These are phyloP conservation scores for Pantelozetes paolii DNA, from an alignment of 2,888 invertebrate genomes.

Conservation along the genomic window DNA sequence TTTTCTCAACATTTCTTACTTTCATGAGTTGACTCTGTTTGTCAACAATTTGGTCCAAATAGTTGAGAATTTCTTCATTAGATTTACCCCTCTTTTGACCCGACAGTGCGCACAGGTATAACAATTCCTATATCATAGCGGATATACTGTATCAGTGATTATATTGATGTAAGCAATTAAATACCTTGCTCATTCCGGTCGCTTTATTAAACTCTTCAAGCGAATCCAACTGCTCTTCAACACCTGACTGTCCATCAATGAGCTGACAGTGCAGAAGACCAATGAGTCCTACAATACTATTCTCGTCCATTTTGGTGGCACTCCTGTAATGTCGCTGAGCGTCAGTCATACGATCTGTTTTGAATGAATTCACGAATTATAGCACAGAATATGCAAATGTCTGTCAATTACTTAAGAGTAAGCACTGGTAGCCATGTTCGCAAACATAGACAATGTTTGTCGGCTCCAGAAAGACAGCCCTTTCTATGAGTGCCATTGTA, in stretches of 20 bases:
- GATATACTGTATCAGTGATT: neutral
- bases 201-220: slow-evolving; percentile 73
- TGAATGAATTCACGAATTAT: too few species aligned
- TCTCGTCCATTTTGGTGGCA: slow-evolving; percentile 77
- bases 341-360: slow-evolving; percentile 56
- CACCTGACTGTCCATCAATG: slow-evolving; percentile 31
- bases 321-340: slow-evolving; percentile 72
- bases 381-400: too few species aligned
- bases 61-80: slow-evolving; percentile 23
- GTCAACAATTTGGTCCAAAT: slow-evolving; percentile 40
- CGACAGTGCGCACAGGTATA: slow-evolving; percentile 38
- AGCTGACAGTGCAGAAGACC: slow-evolving; percentile 39
- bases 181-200: slow-evolving; percentile 61
- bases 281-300: slow-evolving; percentile 64
- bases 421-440: slow-evolving; percentile 75
- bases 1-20: too few species aligned
- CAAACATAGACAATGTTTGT: slow-evolving; percentile 68
- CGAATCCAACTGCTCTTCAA: slow-evolving; percentile 73
- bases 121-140: neutral
- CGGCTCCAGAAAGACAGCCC: slow-evolving; percentile 67
- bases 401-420: slow-evolving; percentile 61
- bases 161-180: slow-evolving; percentile 39
- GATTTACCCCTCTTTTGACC: slow-evolving; percentile 30
- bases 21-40: slow-evolving; percentile 20
- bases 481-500: slow-evolving; percentile 71